Percentiles rank a stretch among this genome's conserved stretches.
Evolutionary conservation across 2,797 vertebrate genomes (phyloP).

Genomic region (Pteropus rufus): DNA sequence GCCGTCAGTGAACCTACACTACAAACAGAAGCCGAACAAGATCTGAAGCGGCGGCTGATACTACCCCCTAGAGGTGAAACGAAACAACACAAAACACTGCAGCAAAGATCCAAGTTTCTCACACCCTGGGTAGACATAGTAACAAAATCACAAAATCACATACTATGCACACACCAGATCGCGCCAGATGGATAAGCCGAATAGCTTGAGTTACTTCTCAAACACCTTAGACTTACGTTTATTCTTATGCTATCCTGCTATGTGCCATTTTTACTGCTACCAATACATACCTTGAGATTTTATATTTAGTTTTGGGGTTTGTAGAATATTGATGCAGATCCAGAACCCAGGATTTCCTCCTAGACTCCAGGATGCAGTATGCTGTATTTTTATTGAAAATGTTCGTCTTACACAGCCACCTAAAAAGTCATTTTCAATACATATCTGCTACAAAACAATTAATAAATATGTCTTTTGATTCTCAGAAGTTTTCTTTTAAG

Average conservation of each 20-base stretch:
- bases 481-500: constrained; percentile 17
- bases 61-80: constrained; percentile 41
- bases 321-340: background rate
- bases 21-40: background rate
- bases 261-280: background rate
- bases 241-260: background rate
- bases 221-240: background rate
- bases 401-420: background rate
- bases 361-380: background rate
- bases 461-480: background rate
- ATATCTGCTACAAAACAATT: background rate
- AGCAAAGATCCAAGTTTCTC: background rate
- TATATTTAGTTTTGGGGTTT: background rate
- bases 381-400: background rate
- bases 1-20: background rate
- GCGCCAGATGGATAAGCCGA: background rate
- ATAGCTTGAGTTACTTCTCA: background rate
- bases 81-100: background rate
- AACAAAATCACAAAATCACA: background rate
- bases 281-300: background rate
- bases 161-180: background rate
- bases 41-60: background rate
- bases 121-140: fast-evolving
- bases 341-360: background rate
- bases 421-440: constrained; percentile 1